phyloP scores from a whole-genome alignment of 2,888 invertebrate species.

The Caenorhabditis panamensis region DNA sequence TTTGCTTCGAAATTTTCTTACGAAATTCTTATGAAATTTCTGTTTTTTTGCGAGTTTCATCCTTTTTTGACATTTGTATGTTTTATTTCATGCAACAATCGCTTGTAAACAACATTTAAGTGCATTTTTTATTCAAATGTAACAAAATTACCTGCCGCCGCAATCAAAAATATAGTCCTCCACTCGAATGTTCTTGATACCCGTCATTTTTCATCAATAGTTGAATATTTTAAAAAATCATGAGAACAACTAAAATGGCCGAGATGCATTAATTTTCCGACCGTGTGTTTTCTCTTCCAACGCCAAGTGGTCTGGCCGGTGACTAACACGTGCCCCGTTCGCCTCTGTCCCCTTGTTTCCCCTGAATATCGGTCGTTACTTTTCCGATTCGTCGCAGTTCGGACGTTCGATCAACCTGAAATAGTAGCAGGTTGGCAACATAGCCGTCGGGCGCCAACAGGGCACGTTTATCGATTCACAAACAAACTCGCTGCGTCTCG shows the following conservation, averaged over 20 bases:
- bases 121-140: neutral
- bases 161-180: constrained; percentile 21
- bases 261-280: too few species aligned
- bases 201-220: neutral
- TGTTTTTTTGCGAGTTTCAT: too few species aligned
- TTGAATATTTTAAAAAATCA: too few species aligned
- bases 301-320: neutral
- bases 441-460: neutral
- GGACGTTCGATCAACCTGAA: constrained; percentile 3
- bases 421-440: neutral
- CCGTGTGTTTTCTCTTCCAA: neutral
- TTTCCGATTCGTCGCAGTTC: neutral
- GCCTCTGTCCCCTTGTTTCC: neutral
- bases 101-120: too few species aligned
- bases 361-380: constrained; percentile 17
- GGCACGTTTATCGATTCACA: constrained; percentile 11
- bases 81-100: too few species aligned
- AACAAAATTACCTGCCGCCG: constrained; percentile 12
- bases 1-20: neutral
- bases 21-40: neutral
- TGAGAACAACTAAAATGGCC: too few species aligned
- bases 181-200: neutral
- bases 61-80: too few species aligned
- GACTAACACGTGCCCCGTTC: constrained; percentile 6
- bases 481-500: constrained; percentile 21